Base-by-base conservation (phyloP, 2,113 vertebrate species). In the Saccopteryx bilineata region DNA sequence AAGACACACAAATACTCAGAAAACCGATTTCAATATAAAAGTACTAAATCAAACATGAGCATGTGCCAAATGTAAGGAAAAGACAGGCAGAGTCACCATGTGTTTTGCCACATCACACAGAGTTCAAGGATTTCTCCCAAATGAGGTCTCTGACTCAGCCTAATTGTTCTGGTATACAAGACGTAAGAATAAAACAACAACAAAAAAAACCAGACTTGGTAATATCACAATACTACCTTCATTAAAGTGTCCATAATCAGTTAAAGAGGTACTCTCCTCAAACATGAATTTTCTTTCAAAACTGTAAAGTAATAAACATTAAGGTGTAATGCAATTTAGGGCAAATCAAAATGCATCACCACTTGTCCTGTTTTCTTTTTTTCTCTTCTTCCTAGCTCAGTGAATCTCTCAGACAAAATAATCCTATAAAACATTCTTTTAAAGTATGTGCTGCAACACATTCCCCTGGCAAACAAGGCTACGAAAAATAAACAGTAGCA, bases 311-410 rank as follows among this genome's bases (percentile, higher is more conserved):
- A 84, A 93, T 66, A 26, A 68, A 54, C 17, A 79, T 15, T 75
- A 79, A 80, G 5, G 7, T 14, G 46, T 76, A 88, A 81, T 6
- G 7, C 13, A 76, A 88, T 56, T 48, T 68, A 78, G 17, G 8
- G 28, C 24, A 80, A 96, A 90, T 83, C 56, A 95, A 92, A 90
- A 90, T 76, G 21, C 8, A 71, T 63, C 18, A 74, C 14, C 7
- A 80, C 24, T 61, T 84, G n/a, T 15, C 31, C 3, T 76, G 50
- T 14, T 79, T 50, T 83, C 33, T 68, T 33, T 69, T 80, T 74
- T 66, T 66, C 21, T 15, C 0, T 23, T 75, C 19, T 60, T 90
- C 85, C 46, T 60, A 46, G 9, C 18, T 66, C n/a, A 12, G 14
- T 79, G 1, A 52, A 68, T 14, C 18, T 69, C 13, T 86, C 39